These are phyloP conservation scores for Xestia sexstrigata DNA, from an alignment of 2,888 invertebrate species.

Conservation along the genomic window DNA sequence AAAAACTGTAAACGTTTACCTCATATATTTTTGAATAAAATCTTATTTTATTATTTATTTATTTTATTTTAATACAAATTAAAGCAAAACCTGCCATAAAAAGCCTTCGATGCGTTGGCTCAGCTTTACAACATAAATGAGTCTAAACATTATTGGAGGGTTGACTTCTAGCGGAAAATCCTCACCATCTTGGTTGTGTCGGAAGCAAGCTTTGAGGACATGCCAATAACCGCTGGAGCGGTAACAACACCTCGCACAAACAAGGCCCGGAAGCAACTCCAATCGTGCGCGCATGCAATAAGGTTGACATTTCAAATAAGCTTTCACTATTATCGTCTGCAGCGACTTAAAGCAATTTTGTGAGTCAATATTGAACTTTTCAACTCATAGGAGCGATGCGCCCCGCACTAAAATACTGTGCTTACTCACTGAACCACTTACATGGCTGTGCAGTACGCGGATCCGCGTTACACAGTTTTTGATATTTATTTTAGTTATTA, in stretches of 20 bases:
- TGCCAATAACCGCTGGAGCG: constrained; percentile 86
- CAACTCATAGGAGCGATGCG: constrained; percentile 84
- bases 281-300: constrained; percentile 76
- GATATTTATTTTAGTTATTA: constrained; percentile 33
- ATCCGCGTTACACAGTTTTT: constrained; percentile 14
- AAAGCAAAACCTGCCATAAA: constrained; percentile 5
- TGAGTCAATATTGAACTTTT: constrained; percentile 89
- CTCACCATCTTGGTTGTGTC: constrained; percentile 70
- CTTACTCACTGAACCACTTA: constrained; percentile 66
- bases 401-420: constrained; percentile 80
- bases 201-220: constrained; percentile 88
- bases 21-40: too few species aligned
- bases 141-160: constrained; percentile 72
- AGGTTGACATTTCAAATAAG: constrained; percentile 84
- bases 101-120: constrained; percentile 20
- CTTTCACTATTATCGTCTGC: constrained; percentile 83
- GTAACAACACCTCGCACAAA: constrained; percentile 84
- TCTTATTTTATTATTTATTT: too few species aligned
- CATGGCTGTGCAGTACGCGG: constrained; percentile 33
- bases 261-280: constrained; percentile 79
- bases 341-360: constrained; percentile 89
- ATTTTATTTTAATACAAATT: too few species aligned
- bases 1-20: too few species aligned
- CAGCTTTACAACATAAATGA: constrained; percentile 51
- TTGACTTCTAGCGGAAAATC: constrained; percentile 80